phyloP scores from a whole-genome alignment of 1,140 invertebrate genomes.

The Latrodectus geometricus region DNA sequence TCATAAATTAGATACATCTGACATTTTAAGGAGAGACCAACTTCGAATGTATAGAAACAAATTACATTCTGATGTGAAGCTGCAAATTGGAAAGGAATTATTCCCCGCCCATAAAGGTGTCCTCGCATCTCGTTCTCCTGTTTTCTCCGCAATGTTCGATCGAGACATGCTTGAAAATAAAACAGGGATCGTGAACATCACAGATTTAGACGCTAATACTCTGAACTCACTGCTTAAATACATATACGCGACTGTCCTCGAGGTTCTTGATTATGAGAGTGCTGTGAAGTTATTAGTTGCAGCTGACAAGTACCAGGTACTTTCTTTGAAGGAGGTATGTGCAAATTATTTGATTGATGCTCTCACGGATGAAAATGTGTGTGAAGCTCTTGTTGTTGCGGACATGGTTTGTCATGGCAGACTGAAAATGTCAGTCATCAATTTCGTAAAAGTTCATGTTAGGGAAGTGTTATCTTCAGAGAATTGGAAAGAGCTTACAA shows the following conservation, averaged over 20 bases:
- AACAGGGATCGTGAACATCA: constrained; percentile 43
- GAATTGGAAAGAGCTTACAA: neutral
- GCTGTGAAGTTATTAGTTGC: neutral
- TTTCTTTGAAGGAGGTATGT: neutral
- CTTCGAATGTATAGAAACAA: neutral
- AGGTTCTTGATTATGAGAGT: neutral
- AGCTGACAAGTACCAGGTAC: constrained; percentile 8
- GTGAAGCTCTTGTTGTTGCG: neutral
- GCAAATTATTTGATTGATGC: neutral
- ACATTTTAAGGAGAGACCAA: neutral
- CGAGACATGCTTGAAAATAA: constrained; percentile 97
- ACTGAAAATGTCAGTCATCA: neutral
- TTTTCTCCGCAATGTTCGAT: constrained; percentile 98
- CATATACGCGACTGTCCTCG: neutral
- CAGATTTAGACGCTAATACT: neutral
- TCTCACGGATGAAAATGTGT: neutral
- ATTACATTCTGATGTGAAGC: constrained; percentile 65
- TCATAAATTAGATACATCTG: neutral
- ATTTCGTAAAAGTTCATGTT: neutral
- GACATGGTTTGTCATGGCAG: neutral
- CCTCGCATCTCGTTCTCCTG: constrained; percentile 92
- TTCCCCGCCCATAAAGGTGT: constrained; percentile 98
- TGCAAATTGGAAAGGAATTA: constrained; percentile 63
- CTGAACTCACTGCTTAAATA: neutral
- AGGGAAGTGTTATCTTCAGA: neutral